These are phyloP conservation scores for Tricholauxania praeusta DNA, from an alignment of 2,888 invertebrate species.

Conservation along the genomic window DNA sequence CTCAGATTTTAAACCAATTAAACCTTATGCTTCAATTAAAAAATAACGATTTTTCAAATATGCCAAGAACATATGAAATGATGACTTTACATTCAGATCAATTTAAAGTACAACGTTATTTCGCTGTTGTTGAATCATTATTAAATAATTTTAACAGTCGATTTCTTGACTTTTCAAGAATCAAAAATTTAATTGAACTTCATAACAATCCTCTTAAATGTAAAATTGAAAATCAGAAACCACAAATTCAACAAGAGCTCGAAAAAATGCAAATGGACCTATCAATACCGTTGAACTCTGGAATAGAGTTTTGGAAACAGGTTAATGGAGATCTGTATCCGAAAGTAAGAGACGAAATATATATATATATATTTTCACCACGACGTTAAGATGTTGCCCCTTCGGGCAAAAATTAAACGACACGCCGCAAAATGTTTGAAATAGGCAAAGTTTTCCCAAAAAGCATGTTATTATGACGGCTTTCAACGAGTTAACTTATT, in stretches of 20 bases:
- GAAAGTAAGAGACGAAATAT: background rate
- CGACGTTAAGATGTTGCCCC: no score
- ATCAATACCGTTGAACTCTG: background rate
- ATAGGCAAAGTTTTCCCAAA: no score
- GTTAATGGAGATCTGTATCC: background rate
- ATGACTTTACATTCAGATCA: background rate
- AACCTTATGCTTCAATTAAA: background rate
- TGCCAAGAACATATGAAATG: background rate
- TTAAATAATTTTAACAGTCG: background rate
- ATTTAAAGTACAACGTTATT: background rate
- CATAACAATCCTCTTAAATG: slow-evolving; percentile 4
- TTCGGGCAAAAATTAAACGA: no score
- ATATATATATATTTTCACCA: no score
- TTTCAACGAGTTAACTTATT: no score
- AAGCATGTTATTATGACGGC: no score
- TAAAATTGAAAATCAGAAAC: background rate
- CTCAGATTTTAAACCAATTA: no score
- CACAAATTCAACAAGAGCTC: background rate
- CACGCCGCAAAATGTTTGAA: no score
- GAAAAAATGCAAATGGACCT: background rate
- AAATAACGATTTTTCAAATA: background rate
- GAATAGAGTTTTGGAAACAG: background rate
- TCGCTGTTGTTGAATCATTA: background rate
- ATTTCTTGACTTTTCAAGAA: background rate
- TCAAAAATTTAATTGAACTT: slow-evolving; percentile 1